A percentile compares a stretch with the other conserved stretches of the same genome.
phyloP scores from a whole-genome alignment of 2,113 vertebrate genomes.

The Sceloporus tristichus region DNA sequence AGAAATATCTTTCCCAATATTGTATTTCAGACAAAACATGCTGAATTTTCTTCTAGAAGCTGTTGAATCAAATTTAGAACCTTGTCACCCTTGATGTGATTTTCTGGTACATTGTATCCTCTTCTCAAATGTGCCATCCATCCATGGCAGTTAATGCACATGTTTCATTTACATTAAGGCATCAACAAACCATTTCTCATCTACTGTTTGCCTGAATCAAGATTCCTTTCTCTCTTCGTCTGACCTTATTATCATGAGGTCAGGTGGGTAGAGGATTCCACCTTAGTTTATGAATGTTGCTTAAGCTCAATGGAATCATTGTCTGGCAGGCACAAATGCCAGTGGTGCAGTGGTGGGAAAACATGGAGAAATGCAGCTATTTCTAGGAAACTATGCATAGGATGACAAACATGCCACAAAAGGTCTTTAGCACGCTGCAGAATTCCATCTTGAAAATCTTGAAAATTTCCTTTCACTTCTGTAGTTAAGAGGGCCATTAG shows the following conservation, averaged over 20 bases:
- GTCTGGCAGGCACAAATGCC: too few species aligned
- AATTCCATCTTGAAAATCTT: neutral
- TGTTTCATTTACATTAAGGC: neutral
- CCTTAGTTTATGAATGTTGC: too few species aligned
- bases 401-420: neutral
- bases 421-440: neutral
- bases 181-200: neutral
- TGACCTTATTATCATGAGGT: too few species aligned
- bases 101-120: neutral
- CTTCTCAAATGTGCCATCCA: neutral
- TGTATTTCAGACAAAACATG: neutral
- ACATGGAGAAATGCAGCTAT: too few species aligned
- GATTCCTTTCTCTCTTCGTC: neutral
- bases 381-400: too few species aligned
- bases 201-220: neutral
- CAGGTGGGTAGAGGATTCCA: too few species aligned
- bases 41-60: neutral
- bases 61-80: neutral
- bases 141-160: neutral
- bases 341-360: too few species aligned
- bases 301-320: too few species aligned
- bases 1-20: constrained; percentile 4
- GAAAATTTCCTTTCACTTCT: neutral
- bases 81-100: neutral
- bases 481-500: neutral